Conservation (phyloP, 92 coral and sea anemone genomes). For the Parazoanthus swiftii region DNA sequence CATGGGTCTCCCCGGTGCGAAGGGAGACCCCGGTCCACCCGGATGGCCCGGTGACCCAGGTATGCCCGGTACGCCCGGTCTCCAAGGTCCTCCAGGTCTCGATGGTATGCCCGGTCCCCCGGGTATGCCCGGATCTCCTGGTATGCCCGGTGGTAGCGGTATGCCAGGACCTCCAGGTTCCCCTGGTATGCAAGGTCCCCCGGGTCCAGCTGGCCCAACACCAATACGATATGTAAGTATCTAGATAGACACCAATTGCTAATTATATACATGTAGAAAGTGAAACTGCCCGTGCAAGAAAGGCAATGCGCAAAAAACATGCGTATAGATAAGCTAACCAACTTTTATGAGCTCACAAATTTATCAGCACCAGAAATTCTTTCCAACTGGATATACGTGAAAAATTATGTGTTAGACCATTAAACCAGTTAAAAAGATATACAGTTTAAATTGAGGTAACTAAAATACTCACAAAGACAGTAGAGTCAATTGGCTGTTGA, state of each 20-base stretch:
- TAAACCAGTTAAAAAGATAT: no score
- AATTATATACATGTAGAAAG: no score
- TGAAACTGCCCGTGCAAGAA: no score
- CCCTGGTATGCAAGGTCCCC: slow-evolving; percentile 91
- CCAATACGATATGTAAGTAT: slow-evolving; percentile 99
- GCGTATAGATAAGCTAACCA: no score
- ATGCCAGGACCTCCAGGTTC: slow-evolving; percentile 95
- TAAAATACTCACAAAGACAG: no score
- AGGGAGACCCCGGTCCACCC: slow-evolving; percentile 94
- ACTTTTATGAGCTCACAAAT: no score
- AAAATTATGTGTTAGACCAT: no score
- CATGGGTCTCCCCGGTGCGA: slow-evolving; percentile 90
- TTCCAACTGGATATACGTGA: no score
- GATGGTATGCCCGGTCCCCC: slow-evolving; percentile 99
- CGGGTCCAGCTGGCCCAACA: slow-evolving; percentile 96
- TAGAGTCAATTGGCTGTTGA: neutral
- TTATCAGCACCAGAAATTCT: no score
- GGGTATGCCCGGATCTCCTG: slow-evolving; percentile 98
- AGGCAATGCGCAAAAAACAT: no score
- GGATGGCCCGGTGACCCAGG: slow-evolving; percentile 97
- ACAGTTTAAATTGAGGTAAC: no score
- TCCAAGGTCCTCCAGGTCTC: slow-evolving; percentile 98
- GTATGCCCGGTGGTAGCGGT: slow-evolving; percentile 99
- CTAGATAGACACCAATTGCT: neutral
- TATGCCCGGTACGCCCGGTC: slow-evolving; percentile 92